Percentiles rank a stretch among this genome's conserved stretches.
These are phyloP conservation scores for Nesogale talazaci DNA, from an alignment of 2,113 vertebrate genomes.

Conservation along the genomic window DNA sequence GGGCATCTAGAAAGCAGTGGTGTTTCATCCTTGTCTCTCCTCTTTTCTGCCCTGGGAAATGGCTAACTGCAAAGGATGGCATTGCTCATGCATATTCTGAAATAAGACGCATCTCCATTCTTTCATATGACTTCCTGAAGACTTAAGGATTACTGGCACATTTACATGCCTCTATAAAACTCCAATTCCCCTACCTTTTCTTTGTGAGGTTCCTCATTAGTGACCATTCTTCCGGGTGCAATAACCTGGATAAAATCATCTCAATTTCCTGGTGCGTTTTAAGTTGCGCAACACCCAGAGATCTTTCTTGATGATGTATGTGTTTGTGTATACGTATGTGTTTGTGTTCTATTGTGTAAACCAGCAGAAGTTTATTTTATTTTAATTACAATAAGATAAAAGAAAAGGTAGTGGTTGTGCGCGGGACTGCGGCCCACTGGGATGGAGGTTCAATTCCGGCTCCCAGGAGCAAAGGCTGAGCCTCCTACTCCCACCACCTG, in stretches of 20 bases:
- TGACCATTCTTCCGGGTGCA: neutral
- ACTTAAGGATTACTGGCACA: neutral
- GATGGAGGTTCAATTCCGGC: too few species aligned
- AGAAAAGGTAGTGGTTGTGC: too few species aligned
- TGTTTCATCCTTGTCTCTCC: neutral
- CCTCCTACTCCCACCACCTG: too few species aligned
- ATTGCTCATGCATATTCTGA: neutral
- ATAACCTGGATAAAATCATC: neutral
- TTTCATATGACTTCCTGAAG: neutral
- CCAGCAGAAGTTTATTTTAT: neutral
- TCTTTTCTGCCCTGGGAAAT: neutral
- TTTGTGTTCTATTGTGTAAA: neutral
- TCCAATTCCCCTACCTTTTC: neutral
- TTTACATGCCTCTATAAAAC: neutral
- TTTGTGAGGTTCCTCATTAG: neutral
- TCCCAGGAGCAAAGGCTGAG: too few species aligned
- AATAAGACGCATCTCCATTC: neutral
- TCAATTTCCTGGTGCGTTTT: neutral
- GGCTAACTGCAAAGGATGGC: neutral
- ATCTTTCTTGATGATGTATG: neutral
- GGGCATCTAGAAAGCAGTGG: neutral
- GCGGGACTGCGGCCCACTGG: too few species aligned
- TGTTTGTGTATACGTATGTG: neutral
- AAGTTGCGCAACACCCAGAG: neutral
- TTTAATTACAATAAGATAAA: neutral